phyloP scores from a whole-genome alignment of 2,113 vertebrate species.

The Emydocephalus ijimae region DNA sequence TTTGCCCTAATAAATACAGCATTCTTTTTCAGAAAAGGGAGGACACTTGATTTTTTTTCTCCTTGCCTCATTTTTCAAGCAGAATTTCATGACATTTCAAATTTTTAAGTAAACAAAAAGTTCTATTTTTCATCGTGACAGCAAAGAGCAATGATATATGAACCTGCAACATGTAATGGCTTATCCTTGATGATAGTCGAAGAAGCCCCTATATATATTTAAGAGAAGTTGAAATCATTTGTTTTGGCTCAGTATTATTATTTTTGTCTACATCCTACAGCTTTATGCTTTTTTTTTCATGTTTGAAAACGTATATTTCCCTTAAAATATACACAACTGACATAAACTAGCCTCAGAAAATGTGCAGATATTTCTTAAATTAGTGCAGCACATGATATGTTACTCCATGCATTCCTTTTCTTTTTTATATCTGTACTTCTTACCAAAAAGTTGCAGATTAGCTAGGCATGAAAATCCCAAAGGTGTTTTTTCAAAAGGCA shows the following conservation, averaged over 20 bases:
- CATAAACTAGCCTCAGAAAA: conserved; percentile 25
- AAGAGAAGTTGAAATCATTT: conserved; percentile 54
- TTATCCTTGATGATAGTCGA: conserved; percentile 62
- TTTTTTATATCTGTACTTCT: background rate
- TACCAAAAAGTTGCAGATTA: background rate
- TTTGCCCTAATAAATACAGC: conserved; percentile 59
- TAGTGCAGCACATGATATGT: background rate
- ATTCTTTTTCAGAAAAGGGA: conserved; percentile 59
- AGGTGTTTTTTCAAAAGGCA: background rate
- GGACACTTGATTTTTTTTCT: conserved; percentile 45
- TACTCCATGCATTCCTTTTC: background rate
- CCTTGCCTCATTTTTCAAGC: conserved; percentile 67
- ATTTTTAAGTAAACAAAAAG: conserved; percentile 72
- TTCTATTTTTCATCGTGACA: conserved; percentile 71
- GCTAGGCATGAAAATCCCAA: background rate
- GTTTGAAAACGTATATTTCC: conserved; percentile 17
- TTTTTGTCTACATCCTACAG: conserved; percentile 21
- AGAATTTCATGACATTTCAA: conserved; percentile 66
- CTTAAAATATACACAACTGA: conserved; percentile 35
- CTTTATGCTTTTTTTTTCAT: conserved; percentile 40
- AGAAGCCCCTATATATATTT: conserved; percentile 56
- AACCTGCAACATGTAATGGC: conserved; percentile 59
- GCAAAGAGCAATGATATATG: conserved; percentile 61
- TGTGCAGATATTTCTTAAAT: background rate
- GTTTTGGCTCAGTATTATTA: conserved; percentile 44